These are phyloP conservation scores for Poecilia picta DNA, from an alignment of 2,797 vertebrate species.

Conservation along the genomic window DNA sequence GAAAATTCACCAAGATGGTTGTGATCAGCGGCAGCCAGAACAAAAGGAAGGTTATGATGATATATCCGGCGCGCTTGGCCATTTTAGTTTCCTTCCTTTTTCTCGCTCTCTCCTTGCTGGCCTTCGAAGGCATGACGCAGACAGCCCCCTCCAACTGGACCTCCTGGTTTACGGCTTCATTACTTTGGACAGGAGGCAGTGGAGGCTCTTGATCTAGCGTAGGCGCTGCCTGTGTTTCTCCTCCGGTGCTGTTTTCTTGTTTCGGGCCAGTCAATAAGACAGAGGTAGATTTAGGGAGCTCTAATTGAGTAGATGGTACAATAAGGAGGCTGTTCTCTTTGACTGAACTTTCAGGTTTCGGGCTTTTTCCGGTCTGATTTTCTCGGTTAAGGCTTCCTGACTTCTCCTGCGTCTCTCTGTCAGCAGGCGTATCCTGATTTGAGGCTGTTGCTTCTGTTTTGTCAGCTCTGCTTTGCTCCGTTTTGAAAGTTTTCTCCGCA, in stretches of 20 bases:
- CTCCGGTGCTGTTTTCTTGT: slow-evolving; percentile 12
- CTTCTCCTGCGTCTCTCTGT: slow-evolving; percentile 27
- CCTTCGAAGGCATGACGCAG: slow-evolving; percentile 81
- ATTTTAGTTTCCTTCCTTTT: slow-evolving; percentile 81
- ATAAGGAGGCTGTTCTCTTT: slow-evolving; percentile 25
- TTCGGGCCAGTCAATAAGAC: slow-evolving; percentile 34
- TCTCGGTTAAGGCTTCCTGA: slow-evolving; percentile 30
- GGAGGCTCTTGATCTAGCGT: slow-evolving; percentile 35
- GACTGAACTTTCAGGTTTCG: slow-evolving; percentile 22
- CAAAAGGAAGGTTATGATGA: slow-evolving; percentile 79
- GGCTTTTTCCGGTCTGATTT: slow-evolving; percentile 27
- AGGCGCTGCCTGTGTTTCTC: slow-evolving; percentile 14
- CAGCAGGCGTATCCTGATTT: slow-evolving; percentile 11
- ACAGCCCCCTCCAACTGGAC: slow-evolving; percentile 68
- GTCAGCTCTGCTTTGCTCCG: slow-evolving; percentile 8
- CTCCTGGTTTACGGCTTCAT: background rate
- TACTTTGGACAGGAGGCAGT: slow-evolving; percentile 26
- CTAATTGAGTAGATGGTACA: slow-evolving; percentile 12
- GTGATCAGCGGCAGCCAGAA: slow-evolving; percentile 82
- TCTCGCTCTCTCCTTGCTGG: slow-evolving; percentile 64
- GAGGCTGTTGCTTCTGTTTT: slow-evolving; percentile 30
- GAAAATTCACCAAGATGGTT: slow-evolving; percentile 69
- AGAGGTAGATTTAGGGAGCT: slow-evolving; percentile 31
- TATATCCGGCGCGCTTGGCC: slow-evolving; percentile 82
- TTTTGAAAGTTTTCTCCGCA: slow-evolving; percentile 33